Base-by-base conservation (phyloP, 2,888 invertebrate species). In the Baronia brevicornis region DNA sequence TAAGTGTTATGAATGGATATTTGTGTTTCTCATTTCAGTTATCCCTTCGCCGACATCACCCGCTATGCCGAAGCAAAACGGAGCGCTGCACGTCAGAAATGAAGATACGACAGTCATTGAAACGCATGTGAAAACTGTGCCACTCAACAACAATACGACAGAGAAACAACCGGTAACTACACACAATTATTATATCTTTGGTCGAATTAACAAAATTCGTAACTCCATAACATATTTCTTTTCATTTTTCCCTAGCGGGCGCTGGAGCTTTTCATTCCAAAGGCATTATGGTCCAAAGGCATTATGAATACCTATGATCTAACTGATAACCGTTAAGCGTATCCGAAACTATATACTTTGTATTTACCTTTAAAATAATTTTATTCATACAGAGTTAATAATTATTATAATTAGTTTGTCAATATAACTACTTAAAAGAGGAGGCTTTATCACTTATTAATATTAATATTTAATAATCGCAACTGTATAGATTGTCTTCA, bases 101-200 rank as follows among this genome's bases (percentile, higher is more conserved):
- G 53, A 48, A 30, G 39, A 40, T 27, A 28, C 29, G 18, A 11
- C 24, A 31, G 35, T 51, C 52, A 34, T 51, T n/a, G 53, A 53
- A 39, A 33, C 41, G 39, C 48, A 51, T 32, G 36, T 34, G 34
- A 54, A 52, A 36, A 51, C 54, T 26, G 44, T 49, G 35, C 43
- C 45, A 13, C 38, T 41, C 48, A 74, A 75, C 60, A 74, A 74
- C 59, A 72, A 74, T 54, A 52, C 65, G 32, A 39, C 57, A 44
- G 65, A 84, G 56, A 73, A 75, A 37, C 72, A 59, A 21, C 50
- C 69, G 37, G 77, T 78, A 18, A 43, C 56, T 45, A 21, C 3
- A 3, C 6, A 27, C 2, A 20, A 5, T 17, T 2, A 17, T 1
- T 2, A 2, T 15, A 18, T 19, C n/a, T n/a, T n/a, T n/a, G n/a